phyloP scores from a whole-genome alignment of 2,113 vertebrate genomes.

The Mesembrinibis cayennensis region DNA sequence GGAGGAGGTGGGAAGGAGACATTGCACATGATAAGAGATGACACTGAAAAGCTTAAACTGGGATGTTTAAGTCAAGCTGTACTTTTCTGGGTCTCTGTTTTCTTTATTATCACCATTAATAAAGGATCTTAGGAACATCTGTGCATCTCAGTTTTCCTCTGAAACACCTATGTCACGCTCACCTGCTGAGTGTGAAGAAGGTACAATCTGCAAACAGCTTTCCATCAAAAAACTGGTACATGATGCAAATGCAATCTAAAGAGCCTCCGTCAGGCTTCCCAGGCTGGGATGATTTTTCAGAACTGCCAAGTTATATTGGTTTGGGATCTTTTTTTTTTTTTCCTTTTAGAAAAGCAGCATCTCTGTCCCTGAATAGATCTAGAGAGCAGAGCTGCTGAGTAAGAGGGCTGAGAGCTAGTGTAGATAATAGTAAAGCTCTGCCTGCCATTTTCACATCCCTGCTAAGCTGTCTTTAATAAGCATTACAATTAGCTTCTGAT shows the following conservation, averaged over 20 bases:
- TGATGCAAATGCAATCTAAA: background rate
- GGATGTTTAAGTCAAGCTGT: background rate
- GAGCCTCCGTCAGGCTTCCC: background rate
- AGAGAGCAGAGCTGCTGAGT: conserved; percentile 26
- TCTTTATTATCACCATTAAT: background rate
- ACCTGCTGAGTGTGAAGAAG: background rate
- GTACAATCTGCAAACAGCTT: background rate
- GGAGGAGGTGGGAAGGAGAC: conserved; percentile 42
- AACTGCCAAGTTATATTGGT: background rate
- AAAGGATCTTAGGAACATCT: background rate
- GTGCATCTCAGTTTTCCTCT: background rate
- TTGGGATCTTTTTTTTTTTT: background rate
- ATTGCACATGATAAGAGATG: background rate
- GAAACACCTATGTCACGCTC: background rate
- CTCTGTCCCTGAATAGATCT: conserved; percentile 28
- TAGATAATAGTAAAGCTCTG: conserved; percentile 51
- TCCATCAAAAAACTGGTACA: background rate
- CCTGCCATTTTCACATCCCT: conserved; percentile 52
- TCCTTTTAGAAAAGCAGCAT: conserved; percentile 10
- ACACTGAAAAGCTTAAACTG: background rate
- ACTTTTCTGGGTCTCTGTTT: background rate
- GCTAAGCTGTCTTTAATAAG: conserved; percentile 64
- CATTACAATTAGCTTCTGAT: conserved; percentile 63
- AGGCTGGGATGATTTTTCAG: background rate
- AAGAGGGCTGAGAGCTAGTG: conserved; percentile 24